Conservation (phyloP, 64 coral and sea anemone genomes). For the Pachyseris speciosa region DNA sequence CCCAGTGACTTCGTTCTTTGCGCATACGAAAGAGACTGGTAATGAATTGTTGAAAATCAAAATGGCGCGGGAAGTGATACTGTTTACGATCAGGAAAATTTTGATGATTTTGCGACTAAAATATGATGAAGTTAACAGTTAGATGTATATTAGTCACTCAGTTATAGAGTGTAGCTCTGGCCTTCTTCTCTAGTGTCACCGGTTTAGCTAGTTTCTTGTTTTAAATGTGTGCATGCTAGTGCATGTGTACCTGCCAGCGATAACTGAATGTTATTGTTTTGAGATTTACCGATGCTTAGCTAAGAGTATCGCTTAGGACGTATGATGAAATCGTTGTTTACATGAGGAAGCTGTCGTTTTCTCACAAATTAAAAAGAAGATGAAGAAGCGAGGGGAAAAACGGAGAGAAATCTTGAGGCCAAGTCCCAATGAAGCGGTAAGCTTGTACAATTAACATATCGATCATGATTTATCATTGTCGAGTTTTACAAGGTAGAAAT, state of each 20-base stretch:
- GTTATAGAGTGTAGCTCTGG: not conserved
- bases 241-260: not conserved
- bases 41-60: not conserved
- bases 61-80: not conserved
- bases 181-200: no score
- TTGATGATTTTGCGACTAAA: not conserved
- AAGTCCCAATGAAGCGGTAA: conserved; percentile 71
- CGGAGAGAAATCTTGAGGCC: conserved; percentile 26
- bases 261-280: not conserved
- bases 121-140: not conserved
- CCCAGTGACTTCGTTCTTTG: conserved; percentile 1
- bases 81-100: not conserved
- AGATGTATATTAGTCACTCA: not conserved
- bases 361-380: not conserved
- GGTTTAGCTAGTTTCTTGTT: no score
- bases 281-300: not conserved
- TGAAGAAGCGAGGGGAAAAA: conserved; percentile 31
- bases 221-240: no score
- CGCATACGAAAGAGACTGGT: not conserved
- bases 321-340: conserved; percentile 21
- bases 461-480: no score
- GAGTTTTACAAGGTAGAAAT: no score
- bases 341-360: not conserved
- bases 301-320: not conserved
- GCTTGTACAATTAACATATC: no score